phyloP scores from a whole-genome alignment of 1,140 invertebrate genomes.

The Helicorthomorpha holstii region DNA sequence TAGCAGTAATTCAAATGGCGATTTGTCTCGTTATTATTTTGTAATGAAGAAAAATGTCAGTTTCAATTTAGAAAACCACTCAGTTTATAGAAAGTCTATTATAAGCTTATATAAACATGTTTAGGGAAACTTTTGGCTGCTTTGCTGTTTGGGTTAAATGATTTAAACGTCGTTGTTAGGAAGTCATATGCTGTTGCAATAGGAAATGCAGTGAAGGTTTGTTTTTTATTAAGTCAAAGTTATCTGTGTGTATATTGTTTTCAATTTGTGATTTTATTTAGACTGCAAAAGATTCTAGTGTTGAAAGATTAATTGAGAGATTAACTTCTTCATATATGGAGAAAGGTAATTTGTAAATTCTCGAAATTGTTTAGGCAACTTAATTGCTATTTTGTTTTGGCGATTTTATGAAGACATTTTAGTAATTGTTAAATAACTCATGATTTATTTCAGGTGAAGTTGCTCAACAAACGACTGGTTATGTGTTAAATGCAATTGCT shows the following conservation, averaged over 20 bases:
- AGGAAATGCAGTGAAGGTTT: constrained; percentile 52
- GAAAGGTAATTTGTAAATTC: no score
- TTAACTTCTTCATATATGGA: constrained; percentile 52
- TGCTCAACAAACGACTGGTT: constrained; percentile 50
- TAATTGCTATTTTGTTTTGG: neutral
- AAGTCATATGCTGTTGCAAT: constrained; percentile 67
- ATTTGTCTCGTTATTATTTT: no score
- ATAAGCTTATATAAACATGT: no score
- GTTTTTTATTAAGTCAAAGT: no score
- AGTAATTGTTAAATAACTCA: no score
- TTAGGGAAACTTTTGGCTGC: constrained; percentile 57
- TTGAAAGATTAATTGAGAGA: constrained; percentile 55
- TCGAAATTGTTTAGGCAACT: neutral
- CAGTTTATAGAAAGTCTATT: no score
- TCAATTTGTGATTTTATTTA: constrained; percentile 22
- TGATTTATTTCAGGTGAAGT: constrained; percentile 43
- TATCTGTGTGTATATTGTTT: neutral
- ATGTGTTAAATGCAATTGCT: constrained; percentile 61
- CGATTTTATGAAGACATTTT: no score
- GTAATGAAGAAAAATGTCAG: no score
- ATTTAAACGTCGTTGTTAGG: constrained; percentile 61
- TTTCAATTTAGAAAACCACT: no score
- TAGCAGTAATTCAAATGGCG: no score
- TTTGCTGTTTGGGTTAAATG: constrained; percentile 57
- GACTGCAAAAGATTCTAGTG: constrained; percentile 65